These are phyloP conservation scores for Halyomorpha halys DNA, from an alignment of 1,140 invertebrate genomes.

Conservation along the genomic window DNA sequence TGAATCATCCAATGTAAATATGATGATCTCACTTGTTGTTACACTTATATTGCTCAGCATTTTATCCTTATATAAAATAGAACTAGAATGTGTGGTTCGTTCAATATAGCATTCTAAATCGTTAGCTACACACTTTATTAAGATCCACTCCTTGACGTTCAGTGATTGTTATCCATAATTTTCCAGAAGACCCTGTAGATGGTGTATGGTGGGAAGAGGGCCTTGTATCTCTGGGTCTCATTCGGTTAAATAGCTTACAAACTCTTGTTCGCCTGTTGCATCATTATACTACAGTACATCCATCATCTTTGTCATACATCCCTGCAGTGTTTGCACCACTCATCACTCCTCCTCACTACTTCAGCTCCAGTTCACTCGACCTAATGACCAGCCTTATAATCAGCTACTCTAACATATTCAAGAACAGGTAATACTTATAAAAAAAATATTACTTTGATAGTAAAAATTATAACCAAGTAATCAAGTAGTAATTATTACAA, in stretches of 20 bases:
- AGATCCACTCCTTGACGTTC: too few relatives aligned
- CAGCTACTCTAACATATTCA: constrained; percentile 28
- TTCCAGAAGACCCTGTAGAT: constrained; percentile 9
- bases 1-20: too few relatives aligned
- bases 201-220: not conserved
- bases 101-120: too few relatives aligned
- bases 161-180: not conserved
- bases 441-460: too few relatives aligned
- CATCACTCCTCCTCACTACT: constrained; percentile 23
- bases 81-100: too few relatives aligned
- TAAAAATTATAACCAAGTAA: too few relatives aligned
- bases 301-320: constrained; percentile 19
- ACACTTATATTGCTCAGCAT: too few relatives aligned
- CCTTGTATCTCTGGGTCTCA: not conserved
- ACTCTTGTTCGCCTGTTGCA: constrained; percentile 39
- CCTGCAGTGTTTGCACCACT: constrained; percentile 28
- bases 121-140: too few relatives aligned
- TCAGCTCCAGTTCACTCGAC: constrained; percentile 23
- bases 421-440: constrained; percentile 25
- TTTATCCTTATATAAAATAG: too few relatives aligned
- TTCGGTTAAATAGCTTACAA: constrained; percentile 34
- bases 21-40: too few relatives aligned
- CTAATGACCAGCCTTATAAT: constrained; percentile 25
- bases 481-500: too few relatives aligned
- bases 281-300: constrained; percentile 32